phyloP scores from a whole-genome alignment of 2,797 vertebrate species.

The Peromyscus eremicus region DNA sequence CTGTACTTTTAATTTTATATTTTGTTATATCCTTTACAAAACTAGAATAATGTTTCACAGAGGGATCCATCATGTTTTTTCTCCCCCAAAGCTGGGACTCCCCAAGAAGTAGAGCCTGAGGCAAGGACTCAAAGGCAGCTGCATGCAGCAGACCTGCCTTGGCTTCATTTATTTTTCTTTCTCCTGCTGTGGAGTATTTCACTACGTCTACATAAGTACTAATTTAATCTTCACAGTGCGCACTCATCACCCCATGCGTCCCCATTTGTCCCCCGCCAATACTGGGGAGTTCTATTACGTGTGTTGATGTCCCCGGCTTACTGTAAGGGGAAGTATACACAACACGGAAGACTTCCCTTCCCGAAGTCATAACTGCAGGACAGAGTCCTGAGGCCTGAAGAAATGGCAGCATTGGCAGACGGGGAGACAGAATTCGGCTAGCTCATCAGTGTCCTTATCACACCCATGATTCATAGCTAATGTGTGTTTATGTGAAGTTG shows the following conservation, averaged over 20 bases:
- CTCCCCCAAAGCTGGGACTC: background rate
- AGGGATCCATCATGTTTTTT: background rate
- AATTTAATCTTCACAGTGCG: background rate
- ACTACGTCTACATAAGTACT: background rate
- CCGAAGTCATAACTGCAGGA: background rate
- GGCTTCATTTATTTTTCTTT: background rate
- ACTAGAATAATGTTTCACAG: background rate
- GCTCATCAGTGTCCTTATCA: background rate
- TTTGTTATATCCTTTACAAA: background rate
- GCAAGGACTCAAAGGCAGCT: background rate
- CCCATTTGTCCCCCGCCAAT: background rate
- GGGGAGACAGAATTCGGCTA: background rate
- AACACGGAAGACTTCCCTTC: background rate
- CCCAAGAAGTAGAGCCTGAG: background rate
- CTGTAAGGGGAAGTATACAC: too few species aligned
- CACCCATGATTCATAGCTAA: background rate
- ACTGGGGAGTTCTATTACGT: background rate
- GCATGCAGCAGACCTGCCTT: background rate
- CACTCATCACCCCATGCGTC: accelerated
- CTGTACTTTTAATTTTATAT: background rate
- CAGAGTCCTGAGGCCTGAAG: background rate
- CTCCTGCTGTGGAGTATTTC: background rate
- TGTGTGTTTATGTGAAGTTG: slow-evolving; percentile 52
- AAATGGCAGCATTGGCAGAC: background rate
- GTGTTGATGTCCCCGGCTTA: background rate